Percentiles rank a stretch among this genome's conserved stretches.
Evolutionary conservation across 1,140 invertebrate species (phyloP).

Genomic region (Aleiodes sp.): DNA sequence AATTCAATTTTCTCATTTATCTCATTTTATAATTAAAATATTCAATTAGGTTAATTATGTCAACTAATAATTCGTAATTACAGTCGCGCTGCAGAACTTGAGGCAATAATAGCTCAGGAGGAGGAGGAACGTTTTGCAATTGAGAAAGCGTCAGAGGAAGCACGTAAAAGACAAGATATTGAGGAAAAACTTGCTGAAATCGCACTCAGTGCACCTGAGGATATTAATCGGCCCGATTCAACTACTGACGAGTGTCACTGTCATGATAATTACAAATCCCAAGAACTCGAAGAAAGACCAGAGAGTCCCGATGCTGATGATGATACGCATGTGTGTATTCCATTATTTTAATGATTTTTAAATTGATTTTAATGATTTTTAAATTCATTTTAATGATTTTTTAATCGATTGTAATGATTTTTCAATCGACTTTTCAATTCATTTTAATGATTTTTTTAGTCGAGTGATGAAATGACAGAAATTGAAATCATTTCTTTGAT

Average conservation of each 20-base stretch:
- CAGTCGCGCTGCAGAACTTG: conserved; percentile 36
- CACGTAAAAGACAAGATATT: conserved; percentile 48
- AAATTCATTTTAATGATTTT: neutral
- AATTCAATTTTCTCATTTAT: no score
- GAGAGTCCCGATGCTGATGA: conserved; percentile 51
- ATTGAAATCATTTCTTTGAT: no score
- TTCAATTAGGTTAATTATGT: neutral
- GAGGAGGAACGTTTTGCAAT: conserved; percentile 43
- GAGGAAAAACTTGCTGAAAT: conserved; percentile 49
- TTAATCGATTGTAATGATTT: conserved; percentile 6
- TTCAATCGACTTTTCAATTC: no score
- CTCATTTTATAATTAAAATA: neutral
- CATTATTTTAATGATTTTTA: neutral
- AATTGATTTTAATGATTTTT: neutral
- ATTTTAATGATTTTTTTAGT: no score
- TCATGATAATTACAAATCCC: conserved; percentile 38
- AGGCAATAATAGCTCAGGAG: conserved; percentile 27
- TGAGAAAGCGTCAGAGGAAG: conserved; percentile 36
- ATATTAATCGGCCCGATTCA: conserved; percentile 24
- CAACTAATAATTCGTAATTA: neutral
- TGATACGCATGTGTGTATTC: conserved; percentile 47
- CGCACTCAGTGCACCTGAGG: conserved; percentile 17
- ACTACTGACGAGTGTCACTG: conserved; percentile 39
- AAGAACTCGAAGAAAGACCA: conserved; percentile 54
- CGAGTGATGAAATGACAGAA: no score